phyloP scores from a whole-genome alignment of 2,797 vertebrate genomes.

The Taenioides sp. region DNA sequence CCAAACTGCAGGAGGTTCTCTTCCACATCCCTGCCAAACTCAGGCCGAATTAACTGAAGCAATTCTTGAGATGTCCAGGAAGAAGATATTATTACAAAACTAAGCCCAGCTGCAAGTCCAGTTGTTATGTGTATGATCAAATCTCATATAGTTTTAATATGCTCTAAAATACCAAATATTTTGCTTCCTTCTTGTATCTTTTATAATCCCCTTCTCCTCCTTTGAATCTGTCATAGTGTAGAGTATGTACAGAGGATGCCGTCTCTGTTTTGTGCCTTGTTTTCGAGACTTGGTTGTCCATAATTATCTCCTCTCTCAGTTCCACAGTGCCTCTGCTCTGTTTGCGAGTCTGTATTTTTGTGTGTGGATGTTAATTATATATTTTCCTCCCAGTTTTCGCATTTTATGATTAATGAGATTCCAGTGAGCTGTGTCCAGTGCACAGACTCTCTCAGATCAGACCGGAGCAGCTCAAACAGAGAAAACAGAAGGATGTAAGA shows the following conservation, averaged over 20 bases:
- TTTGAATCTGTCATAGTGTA: neutral
- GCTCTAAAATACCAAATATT: no score
- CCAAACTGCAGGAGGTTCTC: no score
- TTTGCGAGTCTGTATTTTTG: slow-evolving; percentile 6
- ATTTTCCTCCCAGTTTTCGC: neutral
- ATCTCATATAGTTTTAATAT: no score
- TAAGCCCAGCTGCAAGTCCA: no score
- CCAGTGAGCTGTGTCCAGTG: slow-evolving; percentile 44
- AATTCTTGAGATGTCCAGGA: no score
- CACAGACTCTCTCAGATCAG: slow-evolving; percentile 9
- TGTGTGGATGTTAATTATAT: slow-evolving; percentile 24
- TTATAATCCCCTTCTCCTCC: neutral
- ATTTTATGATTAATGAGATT: slow-evolving; percentile 46
- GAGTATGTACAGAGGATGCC: no score
- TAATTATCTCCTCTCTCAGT: slow-evolving; percentile 51
- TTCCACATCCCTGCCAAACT: no score
- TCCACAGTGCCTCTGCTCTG: slow-evolving; percentile 19
- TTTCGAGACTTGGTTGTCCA: slow-evolving; percentile 23
- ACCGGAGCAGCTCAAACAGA: neutral
- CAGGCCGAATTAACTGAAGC: no score
- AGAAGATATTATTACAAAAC: no score
- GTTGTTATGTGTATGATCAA: no score
- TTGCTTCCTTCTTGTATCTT: neutral
- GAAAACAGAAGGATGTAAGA: neutral
- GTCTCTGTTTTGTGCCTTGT: neutral